These are phyloP conservation scores for Muscicapa striata DNA, from an alignment of 2,797 vertebrate species.

Conservation along the genomic window DNA sequence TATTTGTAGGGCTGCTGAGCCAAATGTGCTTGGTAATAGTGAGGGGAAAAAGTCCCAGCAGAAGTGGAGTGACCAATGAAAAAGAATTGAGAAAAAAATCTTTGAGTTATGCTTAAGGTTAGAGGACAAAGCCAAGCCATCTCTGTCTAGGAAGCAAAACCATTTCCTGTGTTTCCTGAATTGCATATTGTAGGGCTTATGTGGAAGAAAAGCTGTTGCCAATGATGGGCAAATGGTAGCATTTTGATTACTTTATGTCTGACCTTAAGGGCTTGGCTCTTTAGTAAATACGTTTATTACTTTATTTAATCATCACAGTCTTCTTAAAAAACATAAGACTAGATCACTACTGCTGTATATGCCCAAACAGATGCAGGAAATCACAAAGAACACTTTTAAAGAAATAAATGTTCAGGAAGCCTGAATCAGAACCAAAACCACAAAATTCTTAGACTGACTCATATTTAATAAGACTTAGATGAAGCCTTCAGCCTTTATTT, in stretches of 20 bases:
- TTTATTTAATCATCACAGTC: neutral
- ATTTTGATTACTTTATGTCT: neutral
- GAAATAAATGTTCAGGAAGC: neutral
- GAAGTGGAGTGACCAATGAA: neutral
- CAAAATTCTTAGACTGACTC: neutral
- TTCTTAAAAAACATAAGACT: neutral
- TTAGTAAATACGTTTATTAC: neutral
- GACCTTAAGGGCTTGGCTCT: neutral
- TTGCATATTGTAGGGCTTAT: neutral
- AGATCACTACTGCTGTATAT: neutral
- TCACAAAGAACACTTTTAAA: neutral
- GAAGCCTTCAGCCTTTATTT: neutral
- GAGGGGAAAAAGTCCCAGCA: neutral
- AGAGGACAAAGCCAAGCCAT: neutral
- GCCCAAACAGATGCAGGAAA: neutral
- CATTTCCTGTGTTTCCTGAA: neutral
- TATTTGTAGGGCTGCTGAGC: neutral
- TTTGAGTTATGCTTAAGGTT: neutral
- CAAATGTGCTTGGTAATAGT: neutral
- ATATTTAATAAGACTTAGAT: neutral
- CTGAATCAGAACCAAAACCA: neutral
- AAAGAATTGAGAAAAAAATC: neutral
- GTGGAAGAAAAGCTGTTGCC: neutral
- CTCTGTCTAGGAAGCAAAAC: neutral
- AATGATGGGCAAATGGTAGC: neutral